Conservation (phyloP, 2,113 vertebrate genomes). For the Mormoops blainvillei region DNA sequence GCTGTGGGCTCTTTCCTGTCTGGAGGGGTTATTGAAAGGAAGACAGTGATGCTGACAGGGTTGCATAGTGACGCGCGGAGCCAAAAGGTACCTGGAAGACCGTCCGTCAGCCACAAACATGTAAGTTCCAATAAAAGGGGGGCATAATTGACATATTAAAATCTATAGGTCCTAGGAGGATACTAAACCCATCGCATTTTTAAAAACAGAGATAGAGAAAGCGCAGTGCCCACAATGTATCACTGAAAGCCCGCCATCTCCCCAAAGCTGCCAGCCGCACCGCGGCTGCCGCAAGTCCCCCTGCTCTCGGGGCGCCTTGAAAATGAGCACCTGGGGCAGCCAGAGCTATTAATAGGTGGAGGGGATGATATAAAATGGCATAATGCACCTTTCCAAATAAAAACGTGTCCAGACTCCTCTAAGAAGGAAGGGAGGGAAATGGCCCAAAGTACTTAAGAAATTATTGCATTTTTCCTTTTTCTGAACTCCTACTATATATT, state of each 20-base stretch:
- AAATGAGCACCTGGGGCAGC: slow-evolving; percentile 68
- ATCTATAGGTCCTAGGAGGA: slow-evolving; percentile 29
- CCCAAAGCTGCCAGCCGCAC: slow-evolving; percentile 55
- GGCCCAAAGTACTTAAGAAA: slow-evolving; percentile 60
- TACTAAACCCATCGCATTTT: slow-evolving; percentile 15
- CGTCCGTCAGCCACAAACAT: slow-evolving; percentile 36
- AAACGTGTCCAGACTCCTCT: slow-evolving; percentile 59
- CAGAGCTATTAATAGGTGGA: slow-evolving; percentile 68
- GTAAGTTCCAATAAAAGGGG: not conserved
- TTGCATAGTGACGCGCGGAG: accelerated
- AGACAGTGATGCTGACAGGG: not conserved
- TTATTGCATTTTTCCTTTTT: slow-evolving; percentile 58
- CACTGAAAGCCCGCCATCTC: slow-evolving; percentile 56
- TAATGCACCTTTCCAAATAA: slow-evolving; percentile 70
- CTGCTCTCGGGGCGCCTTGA: slow-evolving; percentile 51
- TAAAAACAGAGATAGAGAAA: not conserved
- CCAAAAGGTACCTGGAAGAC: not conserved
- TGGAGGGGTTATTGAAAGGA: not conserved
- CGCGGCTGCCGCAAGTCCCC: slow-evolving; percentile 41
- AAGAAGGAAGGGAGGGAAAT: slow-evolving; percentile 51
- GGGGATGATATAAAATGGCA: slow-evolving; percentile 71
- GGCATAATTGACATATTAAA: not conserved
- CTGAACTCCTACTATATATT: slow-evolving; percentile 48
- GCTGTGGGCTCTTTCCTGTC: not conserved
- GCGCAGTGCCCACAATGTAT: slow-evolving; percentile 25